Evolutionary conservation across 2,797 vertebrate species (phyloP).

Genomic region (Gadopsis bispinosus): DNA sequence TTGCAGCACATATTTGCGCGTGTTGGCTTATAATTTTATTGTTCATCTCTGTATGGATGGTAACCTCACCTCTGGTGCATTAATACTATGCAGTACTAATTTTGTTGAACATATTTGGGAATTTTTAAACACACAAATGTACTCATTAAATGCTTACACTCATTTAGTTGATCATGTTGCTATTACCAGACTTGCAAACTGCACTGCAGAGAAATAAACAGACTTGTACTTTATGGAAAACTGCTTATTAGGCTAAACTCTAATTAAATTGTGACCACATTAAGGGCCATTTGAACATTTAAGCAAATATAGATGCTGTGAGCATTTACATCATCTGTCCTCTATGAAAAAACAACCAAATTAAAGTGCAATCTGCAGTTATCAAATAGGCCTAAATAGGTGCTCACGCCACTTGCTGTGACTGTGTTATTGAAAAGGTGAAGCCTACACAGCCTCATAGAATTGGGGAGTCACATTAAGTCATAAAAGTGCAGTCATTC

Average conservation of each 20-base stretch:
- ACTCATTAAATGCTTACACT: neutral
- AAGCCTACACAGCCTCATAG: constrained; percentile 16
- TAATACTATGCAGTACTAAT: neutral
- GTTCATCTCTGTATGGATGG: constrained; percentile 18
- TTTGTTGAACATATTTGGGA: neutral
- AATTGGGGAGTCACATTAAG: neutral
- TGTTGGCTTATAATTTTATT: neutral
- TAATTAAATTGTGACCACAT: constrained; percentile 25
- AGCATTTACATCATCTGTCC: constrained; percentile 1
- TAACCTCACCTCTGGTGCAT: neutral
- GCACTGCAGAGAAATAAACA: neutral
- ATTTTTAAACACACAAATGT: neutral
- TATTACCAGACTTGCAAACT: neutral
- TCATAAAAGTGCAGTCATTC: constrained; percentile 8
- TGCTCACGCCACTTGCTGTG: constrained; percentile 8
- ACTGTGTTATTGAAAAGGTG: neutral
- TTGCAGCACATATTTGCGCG: neutral
- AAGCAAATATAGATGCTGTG: constrained; percentile 1
- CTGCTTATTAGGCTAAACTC: constrained; percentile 20
- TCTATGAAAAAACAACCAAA: neutral
- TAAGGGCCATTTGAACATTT: constrained; percentile 14
- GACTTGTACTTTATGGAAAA: constrained; percentile 21
- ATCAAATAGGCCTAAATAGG: constrained; percentile 9
- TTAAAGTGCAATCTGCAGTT: constrained; percentile 2
- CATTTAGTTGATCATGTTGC: constrained; percentile 1